Evolutionary conservation across 2,888 invertebrate genomes (phyloP), one percentile per base, ranked within the genome.

Genomic region (Dione vanillae): DNA sequence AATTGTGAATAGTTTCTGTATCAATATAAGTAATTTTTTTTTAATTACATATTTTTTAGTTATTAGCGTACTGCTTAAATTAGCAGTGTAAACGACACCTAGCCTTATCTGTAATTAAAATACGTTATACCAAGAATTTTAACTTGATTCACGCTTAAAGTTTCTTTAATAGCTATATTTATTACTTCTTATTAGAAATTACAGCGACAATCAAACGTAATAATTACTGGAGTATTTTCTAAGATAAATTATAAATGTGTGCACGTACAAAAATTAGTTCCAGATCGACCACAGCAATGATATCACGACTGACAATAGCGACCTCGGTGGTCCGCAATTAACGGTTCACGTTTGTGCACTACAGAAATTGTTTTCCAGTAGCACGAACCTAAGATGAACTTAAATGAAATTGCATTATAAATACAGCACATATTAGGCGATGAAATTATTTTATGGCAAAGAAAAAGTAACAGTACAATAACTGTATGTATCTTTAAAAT

Each of bases 321-420:
- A 52, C 69, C 69, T 40, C 71, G 76, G 75, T 76, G 76, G 76
- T 76, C 76, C 70, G 72, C 68, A 73, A 72, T 75, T 76, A 76
- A 76, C 76, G 76, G 76, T 74, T 16, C 66, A 59, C 59, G 69
- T 72, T 75, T 75, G 71, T 69, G 72, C 69, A 70, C 66, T 72
- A 69, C 70, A 69, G 70, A 66, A 68, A 72, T 71, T 68, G 65
- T 67, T 70, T 65, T 71, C 61, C 67, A 70, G 61, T 65, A 67
- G 71, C 71, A 51, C 64, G 58, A 58, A 64, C 58, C 47, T 56
- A 40, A 67, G 62, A 51, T 72, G 62, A 52, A 67, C 49, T 37
- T 51, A 43, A 61, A 61, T 66, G 41, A 20, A 67, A 69, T 69
- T 27, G 66, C 66, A 64, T 43, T 64, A 66, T 66, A 19, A 45